phyloP scores from a whole-genome alignment of 92 coral and sea anemone genomes.

The Meandrina meandrites region DNA sequence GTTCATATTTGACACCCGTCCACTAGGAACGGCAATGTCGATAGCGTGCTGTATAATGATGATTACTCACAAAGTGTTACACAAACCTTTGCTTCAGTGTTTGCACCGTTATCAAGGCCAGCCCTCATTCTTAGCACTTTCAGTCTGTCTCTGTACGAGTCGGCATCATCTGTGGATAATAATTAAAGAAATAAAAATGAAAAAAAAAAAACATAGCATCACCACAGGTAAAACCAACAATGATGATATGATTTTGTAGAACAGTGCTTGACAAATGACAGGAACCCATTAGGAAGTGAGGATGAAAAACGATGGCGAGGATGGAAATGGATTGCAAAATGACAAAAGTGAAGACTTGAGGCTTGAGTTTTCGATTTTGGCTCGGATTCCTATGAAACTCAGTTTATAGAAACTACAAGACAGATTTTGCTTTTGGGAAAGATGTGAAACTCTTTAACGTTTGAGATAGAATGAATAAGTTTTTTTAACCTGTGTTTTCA shows the following conservation, averaged over 20 bases:
- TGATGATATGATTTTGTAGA: neutral
- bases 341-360: neutral
- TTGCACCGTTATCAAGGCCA: slow-evolving; percentile 68
- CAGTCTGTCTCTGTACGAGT: slow-evolving; percentile 82
- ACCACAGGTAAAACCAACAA: neutral
- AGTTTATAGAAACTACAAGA: neutral
- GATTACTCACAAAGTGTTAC: no score
- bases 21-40: no score
- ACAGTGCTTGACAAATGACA: neutral
- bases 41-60: no score
- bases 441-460: neutral
- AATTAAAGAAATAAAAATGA: neutral
- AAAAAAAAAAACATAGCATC: neutral
- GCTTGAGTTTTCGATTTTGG: neutral
- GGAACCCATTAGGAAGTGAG: neutral
- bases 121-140: slow-evolving; percentile 86
- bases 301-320: neutral
- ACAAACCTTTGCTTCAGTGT: slow-evolving; percentile 55
- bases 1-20: no score
- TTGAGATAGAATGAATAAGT: neutral
- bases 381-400: neutral
- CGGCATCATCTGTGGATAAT: slow-evolving; percentile 68
- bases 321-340: neutral
- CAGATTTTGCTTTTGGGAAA: neutral
- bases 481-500: slow-evolving; percentile 28